Conservation (phyloP, 2,797 vertebrate species). For the Halcyon leucocephala region DNA sequence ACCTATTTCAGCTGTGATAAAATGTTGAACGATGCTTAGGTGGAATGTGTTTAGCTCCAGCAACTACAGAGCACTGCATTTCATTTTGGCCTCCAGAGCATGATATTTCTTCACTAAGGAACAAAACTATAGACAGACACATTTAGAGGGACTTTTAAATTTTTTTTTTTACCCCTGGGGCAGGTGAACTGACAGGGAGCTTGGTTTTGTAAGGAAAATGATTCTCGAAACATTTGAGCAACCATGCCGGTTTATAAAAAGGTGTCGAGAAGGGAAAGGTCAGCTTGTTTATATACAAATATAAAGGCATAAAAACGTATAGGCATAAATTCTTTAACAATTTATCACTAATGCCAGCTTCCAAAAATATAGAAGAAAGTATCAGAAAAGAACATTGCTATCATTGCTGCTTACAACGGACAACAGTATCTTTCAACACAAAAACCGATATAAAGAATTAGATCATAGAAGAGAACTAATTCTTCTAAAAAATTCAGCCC, state of each 20-base stretch:
- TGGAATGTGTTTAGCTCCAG: not conserved
- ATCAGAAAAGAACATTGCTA: not conserved
- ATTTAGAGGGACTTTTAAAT: not conserved
- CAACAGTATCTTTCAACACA: not conserved
- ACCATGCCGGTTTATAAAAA: constrained; percentile 33
- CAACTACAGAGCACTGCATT: not conserved
- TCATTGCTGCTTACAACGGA: not conserved
- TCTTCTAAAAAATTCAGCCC: not conserved
- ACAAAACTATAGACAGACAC: constrained; percentile 14
- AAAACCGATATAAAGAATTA: not conserved
- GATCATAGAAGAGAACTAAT: not conserved
- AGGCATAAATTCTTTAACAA: not conserved
- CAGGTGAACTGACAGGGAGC: constrained; percentile 3
- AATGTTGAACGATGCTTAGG: not conserved
- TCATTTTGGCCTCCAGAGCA: not conserved
- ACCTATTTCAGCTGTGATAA: constrained; percentile 1
- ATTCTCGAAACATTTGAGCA: constrained; percentile 21
- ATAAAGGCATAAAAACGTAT: constrained; percentile 1
- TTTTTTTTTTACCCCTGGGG: not conserved
- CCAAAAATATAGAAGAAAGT: not conserved
- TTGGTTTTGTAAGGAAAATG: constrained; percentile 30
- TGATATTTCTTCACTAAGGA: not conserved
- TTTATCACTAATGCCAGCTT: not conserved
- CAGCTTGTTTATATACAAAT: constrained; percentile 35
- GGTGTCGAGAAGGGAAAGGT: constrained; percentile 20